phyloP scores from a whole-genome alignment of 2,113 vertebrate species.

The Eptesicus fuscus region DNA sequence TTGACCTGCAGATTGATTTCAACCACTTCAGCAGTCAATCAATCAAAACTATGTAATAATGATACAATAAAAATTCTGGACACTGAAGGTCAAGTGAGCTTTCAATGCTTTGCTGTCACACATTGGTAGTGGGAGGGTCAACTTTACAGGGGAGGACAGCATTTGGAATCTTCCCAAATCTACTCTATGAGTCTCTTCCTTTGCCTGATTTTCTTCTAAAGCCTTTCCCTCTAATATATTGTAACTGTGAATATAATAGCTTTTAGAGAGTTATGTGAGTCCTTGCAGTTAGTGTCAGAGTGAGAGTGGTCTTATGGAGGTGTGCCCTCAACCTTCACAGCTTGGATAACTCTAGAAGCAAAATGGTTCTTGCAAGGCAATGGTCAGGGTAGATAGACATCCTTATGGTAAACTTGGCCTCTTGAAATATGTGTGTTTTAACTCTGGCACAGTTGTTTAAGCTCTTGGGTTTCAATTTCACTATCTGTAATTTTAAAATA shows the following conservation, averaged over 20 bases:
- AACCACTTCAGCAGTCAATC: background rate
- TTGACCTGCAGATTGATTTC: background rate
- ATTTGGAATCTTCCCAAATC: background rate
- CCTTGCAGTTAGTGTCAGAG: background rate
- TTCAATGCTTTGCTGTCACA: background rate
- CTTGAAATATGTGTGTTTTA: background rate
- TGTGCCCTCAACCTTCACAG: rapidly evolving
- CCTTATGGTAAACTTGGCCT: background rate
- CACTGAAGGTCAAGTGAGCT: background rate
- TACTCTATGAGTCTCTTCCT: background rate
- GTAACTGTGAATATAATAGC: background rate
- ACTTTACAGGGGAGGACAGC: background rate
- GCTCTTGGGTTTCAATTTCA: background rate
- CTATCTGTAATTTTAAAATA: background rate
- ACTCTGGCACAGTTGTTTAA: background rate
- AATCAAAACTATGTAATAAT: background rate
- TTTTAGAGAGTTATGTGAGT: background rate
- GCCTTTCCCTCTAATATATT: background rate
- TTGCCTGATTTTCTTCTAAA: background rate
- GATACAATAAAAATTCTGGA: background rate
- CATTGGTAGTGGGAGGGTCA: background rate
- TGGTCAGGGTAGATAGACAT: background rate
- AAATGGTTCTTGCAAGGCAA: background rate
- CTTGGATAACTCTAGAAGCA: background rate
- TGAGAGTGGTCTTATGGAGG: background rate